Base-by-base conservation (phyloP, 2,113 vertebrate genomes). In the Delphinapterus leucas region DNA sequence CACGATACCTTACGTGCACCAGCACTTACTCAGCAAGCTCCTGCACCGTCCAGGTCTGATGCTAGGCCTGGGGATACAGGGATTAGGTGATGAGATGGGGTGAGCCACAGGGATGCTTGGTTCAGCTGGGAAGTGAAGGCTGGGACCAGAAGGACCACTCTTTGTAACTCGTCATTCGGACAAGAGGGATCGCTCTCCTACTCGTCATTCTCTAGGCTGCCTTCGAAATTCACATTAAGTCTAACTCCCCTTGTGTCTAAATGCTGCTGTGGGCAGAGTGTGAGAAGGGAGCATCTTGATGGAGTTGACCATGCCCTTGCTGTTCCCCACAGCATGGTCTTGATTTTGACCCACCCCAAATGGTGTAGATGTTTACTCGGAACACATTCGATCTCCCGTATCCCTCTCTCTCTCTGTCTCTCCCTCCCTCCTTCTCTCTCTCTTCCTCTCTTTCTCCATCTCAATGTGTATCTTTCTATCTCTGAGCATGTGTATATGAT, bases 1-100 rank as follows among this genome's bases (percentile, higher is more conserved):
- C 36, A 15, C 11, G 0, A 0, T 12, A 7, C 4, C 6, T n/a
- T 28, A 6, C 0, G 11, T 28, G 79, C n/a, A 4, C 44, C 55
- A 7, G 10, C 61, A 21, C 70, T 13, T 20, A 31, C 61, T 53
- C 63, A 21, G 55, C 63, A 18, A 63, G 41, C 1, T 10, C n/a
- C 49, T 33, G 25, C 21, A 76, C 53, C 6, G 8, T 31, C 20
- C 26, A 28, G 33, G 49, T 44, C 94, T 25, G 38, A 38, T 25
- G 23, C 0, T 5, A 18, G 67, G 47, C 26, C 63, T 47, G 60
- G 25, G 74, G n/a, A 26, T 18, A 4, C 31, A 87, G 82, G 38
- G 47, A 65, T 3, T 63, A 13, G 14, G 71, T 44, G 58, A 20
- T 2, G 17, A 73, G 60, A 20, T 13, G 20, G 63, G 4, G 4